phyloP scores from a whole-genome alignment of 2,797 vertebrate genomes.

The Microtus californicus region DNA sequence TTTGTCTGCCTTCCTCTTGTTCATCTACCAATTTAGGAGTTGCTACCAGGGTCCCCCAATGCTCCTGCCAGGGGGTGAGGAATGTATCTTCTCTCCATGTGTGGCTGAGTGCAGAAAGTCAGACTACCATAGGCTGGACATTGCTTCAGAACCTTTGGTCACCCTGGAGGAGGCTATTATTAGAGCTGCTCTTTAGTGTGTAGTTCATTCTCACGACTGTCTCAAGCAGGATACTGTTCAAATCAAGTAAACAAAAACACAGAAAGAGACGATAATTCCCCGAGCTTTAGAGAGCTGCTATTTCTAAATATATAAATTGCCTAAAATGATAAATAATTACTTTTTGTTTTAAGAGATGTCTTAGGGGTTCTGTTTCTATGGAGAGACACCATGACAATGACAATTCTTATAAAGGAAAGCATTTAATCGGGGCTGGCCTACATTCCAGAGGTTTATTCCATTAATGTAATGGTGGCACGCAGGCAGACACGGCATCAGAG shows the following conservation, averaged over 20 bases:
- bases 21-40: neutral
- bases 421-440: neutral
- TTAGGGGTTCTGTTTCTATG: neutral
- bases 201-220: neutral
- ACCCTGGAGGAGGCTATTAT: neutral
- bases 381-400: neutral
- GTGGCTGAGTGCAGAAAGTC: neutral
- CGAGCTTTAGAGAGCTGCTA: neutral
- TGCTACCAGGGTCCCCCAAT: neutral
- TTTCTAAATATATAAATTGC: slow-evolving; percentile 3
- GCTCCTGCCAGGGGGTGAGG: neutral
- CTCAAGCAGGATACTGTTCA: neutral
- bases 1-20: neutral
- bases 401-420: neutral
- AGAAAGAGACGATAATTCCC: neutral
- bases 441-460: neutral
- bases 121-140: neutral
- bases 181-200: neutral
- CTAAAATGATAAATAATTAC: slow-evolving; percentile 5
- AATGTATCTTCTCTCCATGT: neutral
- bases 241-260: neutral
- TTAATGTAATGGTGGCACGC: neutral
- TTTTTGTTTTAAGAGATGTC: neutral
- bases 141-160: neutral
- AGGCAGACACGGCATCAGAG: neutral